Percentiles rank a stretch among this genome's conserved stretches.
Conservation (phyloP, 1,140 invertebrate species). For the Ruditapes philippinarum region DNA sequence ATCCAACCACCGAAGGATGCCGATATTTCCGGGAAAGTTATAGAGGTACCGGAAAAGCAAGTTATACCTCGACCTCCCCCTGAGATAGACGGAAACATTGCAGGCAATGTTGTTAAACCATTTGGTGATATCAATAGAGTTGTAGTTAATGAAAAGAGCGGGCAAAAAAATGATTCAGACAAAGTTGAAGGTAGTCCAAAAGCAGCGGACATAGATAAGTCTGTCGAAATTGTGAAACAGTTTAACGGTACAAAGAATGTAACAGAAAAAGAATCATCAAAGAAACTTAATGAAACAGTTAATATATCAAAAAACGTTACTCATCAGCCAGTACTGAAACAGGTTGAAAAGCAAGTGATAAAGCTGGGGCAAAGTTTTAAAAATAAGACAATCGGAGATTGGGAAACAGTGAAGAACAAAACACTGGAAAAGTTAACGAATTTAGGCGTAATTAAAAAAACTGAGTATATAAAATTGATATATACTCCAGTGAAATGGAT, state of each 20-base stretch:
- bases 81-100: not conserved
- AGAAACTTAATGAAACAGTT: slow-evolving; percentile 5
- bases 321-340: slow-evolving; percentile 57
- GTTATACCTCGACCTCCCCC: not conserved
- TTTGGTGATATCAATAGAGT: slow-evolving; percentile 34
- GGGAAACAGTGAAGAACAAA: slow-evolving; percentile 81
- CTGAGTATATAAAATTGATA: slow-evolving; percentile 68
- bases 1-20: not conserved
- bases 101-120: slow-evolving; percentile 10
- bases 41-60: not conserved
- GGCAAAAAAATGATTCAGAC: not conserved
- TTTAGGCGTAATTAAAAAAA: slow-evolving; percentile 74
- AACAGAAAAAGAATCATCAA: not conserved
- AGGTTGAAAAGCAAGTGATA: slow-evolving; percentile 74
- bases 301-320: slow-evolving; percentile 41
- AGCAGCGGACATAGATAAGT: not conserved
- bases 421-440: slow-evolving; percentile 81
- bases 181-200: slow-evolving; percentile 22
- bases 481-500: slow-evolving; percentile 76
- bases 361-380: slow-evolving; percentile 76
- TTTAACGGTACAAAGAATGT: not conserved
- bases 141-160: not conserved
- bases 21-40: not conserved
- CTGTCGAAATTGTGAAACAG: slow-evolving; percentile 1
- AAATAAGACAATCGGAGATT: slow-evolving; percentile 78